Conservation (phyloP, 2,888 invertebrate genomes). For the Abscondita cerata region DNA sequence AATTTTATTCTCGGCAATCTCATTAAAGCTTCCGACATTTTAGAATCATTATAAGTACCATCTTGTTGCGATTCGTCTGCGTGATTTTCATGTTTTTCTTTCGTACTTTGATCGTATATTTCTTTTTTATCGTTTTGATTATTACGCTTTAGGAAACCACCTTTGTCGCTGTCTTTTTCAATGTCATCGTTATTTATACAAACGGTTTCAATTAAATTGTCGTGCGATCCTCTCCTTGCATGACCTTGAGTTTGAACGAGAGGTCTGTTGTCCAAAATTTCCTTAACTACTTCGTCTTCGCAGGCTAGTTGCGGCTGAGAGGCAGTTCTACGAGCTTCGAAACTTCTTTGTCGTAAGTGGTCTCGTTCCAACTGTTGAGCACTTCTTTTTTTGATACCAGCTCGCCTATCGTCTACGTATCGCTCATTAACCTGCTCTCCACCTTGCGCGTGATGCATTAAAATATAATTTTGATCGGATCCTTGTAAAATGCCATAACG, state of each 20-base stretch:
- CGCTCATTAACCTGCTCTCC: too few relatives aligned
- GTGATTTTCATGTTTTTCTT: constrained; percentile 12
- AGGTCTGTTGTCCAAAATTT: constrained; percentile 43
- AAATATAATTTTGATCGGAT: constrained; percentile 48
- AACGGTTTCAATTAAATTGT: constrained; percentile 64
- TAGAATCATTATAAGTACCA: constrained; percentile 39
- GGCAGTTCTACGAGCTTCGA: constrained; percentile 66
- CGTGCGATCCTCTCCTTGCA: constrained; percentile 65
- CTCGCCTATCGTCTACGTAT: too few relatives aligned
- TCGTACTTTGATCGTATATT: constrained; percentile 25
- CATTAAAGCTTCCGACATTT: constrained; percentile 50
- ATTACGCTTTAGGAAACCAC: too few relatives aligned
- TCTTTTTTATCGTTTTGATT: too few relatives aligned
- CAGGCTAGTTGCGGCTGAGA: constrained; percentile 73
- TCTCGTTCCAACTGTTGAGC: constrained; percentile 70
- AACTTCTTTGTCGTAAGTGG: too few relatives aligned
- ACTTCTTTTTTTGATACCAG: constrained; percentile 66
- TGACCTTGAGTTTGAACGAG: constrained; percentile 54
- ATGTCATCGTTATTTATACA: too few relatives aligned
- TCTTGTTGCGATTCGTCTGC: constrained; percentile 24
- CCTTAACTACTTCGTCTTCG: constrained; percentile 56
- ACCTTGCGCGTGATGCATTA: constrained; percentile 43
- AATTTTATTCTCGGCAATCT: constrained; percentile 54
- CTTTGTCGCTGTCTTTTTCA: too few relatives aligned
- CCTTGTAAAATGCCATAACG: constrained; percentile 41